Evolutionary conservation across 2,113 vertebrate species (phyloP), one percentile per base, ranked within the genome.

Genomic region (Megaceryle torquata): DNA sequence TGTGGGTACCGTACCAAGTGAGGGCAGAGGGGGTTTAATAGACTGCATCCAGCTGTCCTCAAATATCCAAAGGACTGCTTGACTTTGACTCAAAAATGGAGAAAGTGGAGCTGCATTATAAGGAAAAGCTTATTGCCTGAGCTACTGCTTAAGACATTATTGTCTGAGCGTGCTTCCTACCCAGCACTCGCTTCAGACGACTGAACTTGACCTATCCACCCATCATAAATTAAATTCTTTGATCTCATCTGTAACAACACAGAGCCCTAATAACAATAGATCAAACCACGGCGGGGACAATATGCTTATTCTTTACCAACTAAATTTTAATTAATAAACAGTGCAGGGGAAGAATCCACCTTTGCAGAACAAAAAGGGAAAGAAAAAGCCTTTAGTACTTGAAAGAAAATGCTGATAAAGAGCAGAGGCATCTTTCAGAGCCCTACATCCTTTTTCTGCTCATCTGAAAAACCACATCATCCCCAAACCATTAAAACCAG

Each of bases 221-320:
- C 95, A 85, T 96, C 97, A 96, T 96, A 97, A 97, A 97, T 97
- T 97, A 97, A 97, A 95, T 96, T 93, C 97, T 97, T 98, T 98
- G 97, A 97, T 98, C 95, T 95, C 81, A 81, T 95, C 93, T 79
- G 80, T 95, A 96, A 91, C 96, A 94, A 91, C 93, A 93, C 93
- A 86, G 95, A 82, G 70, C 82, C 94, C 57, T 89, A 76, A 91
- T 82, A 91, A 96, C 96, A 96, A 96, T 91, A 89, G 94, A 96
- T 96, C 95, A 95, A 95, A 96, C 77, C 37, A 3, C 5, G 5
- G 82, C 57, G 48, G 71, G 89, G 79, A 95, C 67, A 94, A 96
- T 95, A 93, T 91, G 61, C 80, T 96, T 89, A 89, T 91, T 95
- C 91, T 96, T 92, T 79, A 91, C 71, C 54, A 67, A 93, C 92